phyloP scores from a whole-genome alignment of 2,113 vertebrate genomes.

The Sander vitreus region DNA sequence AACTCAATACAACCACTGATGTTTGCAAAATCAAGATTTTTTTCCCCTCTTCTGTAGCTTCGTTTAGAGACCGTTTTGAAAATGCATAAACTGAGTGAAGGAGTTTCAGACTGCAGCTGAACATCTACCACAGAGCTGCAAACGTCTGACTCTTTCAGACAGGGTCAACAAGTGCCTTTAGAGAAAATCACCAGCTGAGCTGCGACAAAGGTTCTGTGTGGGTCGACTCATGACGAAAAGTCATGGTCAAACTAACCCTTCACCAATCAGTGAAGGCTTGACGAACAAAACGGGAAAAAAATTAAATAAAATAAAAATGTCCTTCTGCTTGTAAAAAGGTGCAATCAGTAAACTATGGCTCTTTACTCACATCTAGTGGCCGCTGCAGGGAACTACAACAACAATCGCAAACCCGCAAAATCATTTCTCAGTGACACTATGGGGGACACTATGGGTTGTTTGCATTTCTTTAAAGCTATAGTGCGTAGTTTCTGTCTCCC shows the following conservation, averaged over 20 bases:
- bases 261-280: background rate
- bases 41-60: background rate
- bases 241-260: background rate
- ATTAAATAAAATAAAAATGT: background rate
- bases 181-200: background rate
- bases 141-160: background rate
- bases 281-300: background rate
- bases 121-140: slow-evolving; percentile 1
- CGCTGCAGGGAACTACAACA: background rate
- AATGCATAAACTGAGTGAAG: slow-evolving; percentile 11
- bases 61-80: background rate
- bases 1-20: slow-evolving; percentile 5
- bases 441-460: too few species aligned
- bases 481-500: too few species aligned
- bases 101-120: background rate
- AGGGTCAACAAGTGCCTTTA: slow-evolving; percentile 22
- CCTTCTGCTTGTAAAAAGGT: slow-evolving; percentile 2
- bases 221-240: background rate
- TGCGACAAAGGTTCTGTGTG: background rate
- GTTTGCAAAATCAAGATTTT: background rate
- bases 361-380: background rate
- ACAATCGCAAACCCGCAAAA: background rate
- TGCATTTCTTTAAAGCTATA: too few species aligned
- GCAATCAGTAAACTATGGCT: background rate
- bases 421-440: too few species aligned